Conservation (phyloP, 1,140 invertebrate genomes). For the Euwallacea fornicatus region DNA sequence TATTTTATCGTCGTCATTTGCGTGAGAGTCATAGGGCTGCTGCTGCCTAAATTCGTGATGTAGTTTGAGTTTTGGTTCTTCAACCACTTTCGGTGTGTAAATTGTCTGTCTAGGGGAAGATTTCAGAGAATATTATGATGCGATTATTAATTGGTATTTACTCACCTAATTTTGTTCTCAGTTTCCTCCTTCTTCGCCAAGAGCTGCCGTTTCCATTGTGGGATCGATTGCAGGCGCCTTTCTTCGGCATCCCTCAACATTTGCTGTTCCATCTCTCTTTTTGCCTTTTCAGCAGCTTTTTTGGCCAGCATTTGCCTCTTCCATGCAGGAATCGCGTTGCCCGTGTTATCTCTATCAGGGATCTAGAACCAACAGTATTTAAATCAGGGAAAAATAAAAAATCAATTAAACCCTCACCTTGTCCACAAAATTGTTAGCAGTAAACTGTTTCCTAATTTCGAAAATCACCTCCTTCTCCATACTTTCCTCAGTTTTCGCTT, state of each 20-base stretch:
- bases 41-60: conserved; percentile 52
- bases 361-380: conserved; percentile 62
- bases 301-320: conserved; percentile 93
- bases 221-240: conserved; percentile 81
- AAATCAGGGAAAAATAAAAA: conserved; percentile 2
- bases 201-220: conserved; percentile 89
- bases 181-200: conserved; percentile 78
- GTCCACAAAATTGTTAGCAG: conserved; percentile 84
- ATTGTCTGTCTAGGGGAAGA: conserved; percentile 58
- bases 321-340: conserved; percentile 88
- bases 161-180: conserved; percentile 69
- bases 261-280: conserved; percentile 85
- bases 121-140: not conserved
- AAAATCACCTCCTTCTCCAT: conserved; percentile 78
- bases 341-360: conserved; percentile 84
- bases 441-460: conserved; percentile 81
- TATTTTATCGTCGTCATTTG: conserved; percentile 23
- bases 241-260: conserved; percentile 82
- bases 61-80: conserved; percentile 56
- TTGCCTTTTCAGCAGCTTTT: conserved; percentile 88
- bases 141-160: not conserved
- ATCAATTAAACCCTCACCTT: conserved; percentile 61
- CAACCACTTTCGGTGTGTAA: conserved; percentile 67
- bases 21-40: conserved; percentile 12
- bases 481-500: conserved; percentile 76